phyloP scores from a whole-genome alignment of 1,140 invertebrate genomes.

The Popillia japonica region DNA sequence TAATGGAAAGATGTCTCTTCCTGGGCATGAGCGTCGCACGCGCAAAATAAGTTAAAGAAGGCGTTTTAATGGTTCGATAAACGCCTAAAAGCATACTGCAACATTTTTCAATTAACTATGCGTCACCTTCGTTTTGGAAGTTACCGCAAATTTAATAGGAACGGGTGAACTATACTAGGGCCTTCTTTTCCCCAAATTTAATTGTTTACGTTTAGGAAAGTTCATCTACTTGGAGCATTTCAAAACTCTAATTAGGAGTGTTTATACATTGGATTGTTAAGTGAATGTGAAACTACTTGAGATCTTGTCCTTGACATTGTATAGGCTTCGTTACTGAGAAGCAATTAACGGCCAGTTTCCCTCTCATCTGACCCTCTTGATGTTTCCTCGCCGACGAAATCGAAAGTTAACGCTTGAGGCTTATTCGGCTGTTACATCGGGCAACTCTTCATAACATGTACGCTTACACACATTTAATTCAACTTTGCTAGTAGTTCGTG shows the following conservation, averaged over 20 bases:
- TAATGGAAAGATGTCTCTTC: conserved; percentile 26
- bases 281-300: background rate
- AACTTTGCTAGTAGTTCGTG: background rate
- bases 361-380: background rate
- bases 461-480: background rate
- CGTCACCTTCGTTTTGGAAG: background rate
- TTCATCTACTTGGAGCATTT: no score
- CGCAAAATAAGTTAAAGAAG: conserved; percentile 19
- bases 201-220: no score
- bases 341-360: conserved; percentile 9
- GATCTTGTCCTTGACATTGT: conserved; percentile 1
- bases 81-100: background rate
- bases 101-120: background rate
- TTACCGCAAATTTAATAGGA: background rate
- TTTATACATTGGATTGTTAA: background rate
- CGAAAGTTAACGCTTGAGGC: background rate
- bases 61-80: conserved; percentile 3
- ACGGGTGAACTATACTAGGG: no score
- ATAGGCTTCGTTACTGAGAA: background rate
- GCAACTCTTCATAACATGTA: background rate
- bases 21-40: background rate
- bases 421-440: background rate
- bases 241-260: no score
- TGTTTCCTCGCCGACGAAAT: background rate
- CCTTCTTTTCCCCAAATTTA: no score